Evolutionary conservation across 2,888 invertebrate species (phyloP), one percentile per base, ranked within the genome.

Genomic region (Mythimna vitellina): DNA sequence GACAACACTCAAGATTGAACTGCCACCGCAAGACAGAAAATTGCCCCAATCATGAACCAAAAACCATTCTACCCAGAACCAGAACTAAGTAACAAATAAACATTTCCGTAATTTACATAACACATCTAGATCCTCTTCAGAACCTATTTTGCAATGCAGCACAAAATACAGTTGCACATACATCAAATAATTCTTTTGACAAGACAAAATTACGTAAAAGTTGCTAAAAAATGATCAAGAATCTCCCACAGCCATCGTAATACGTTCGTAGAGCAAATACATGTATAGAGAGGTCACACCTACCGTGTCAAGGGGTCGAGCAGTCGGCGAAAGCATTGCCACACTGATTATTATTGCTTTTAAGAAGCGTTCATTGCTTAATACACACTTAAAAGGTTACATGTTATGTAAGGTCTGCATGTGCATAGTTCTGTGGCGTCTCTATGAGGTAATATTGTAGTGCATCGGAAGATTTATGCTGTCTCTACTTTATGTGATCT

Each of bases 291-390:
- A 72, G 88, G 89, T 89, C 89, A 89, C 0, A 56, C 57, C 71
- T 65, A 73, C 22, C 72, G 78, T 78, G 86, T 84, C 81, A 85
- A 58, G 81, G 79, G 88, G 87, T 88, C 87, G 79, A 46, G 53
- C 65, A 57, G 67, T 66, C 81, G 81, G 88, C 88, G 89, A 89
- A 89, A 89, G 89, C 84, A 82, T 89, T 89, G 70, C 89, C 77
- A 82, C 85, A 89, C 74, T 79, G 83, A 87, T 86, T 85, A 87
- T 86, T 85, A 85, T 84, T 84, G 86, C 87, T 87, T 88, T 87
- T 83, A 86, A 88, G 89, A 87, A 86, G 84, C 85, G 73, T 61
- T 66, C 65, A 65, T 89, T 89, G 81, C 89, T 78, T 86, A 84
- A 88, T 81, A 73, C 42, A 68, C 73, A 78, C 72, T 83, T 82